Percentiles rank a stretch among this genome's conserved stretches.
Conservation (phyloP, 2,888 invertebrate species). For the Hyppa rectilinea region DNA sequence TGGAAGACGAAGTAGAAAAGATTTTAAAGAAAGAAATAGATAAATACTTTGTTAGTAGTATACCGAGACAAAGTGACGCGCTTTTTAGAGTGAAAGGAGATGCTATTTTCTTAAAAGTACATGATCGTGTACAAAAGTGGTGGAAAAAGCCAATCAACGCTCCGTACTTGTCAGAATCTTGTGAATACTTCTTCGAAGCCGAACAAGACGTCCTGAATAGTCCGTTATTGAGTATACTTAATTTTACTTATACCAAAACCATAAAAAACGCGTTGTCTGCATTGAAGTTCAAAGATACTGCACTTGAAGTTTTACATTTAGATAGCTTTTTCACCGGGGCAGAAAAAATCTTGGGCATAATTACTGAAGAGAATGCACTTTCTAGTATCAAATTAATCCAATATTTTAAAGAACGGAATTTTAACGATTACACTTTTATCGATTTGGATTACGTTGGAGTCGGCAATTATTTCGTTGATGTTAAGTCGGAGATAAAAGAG, state of each 20-base stretch:
- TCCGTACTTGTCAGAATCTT: conserved; percentile 54
- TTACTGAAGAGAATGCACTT: conserved; percentile 46
- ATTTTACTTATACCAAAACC: conserved; percentile 40
- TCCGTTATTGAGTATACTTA: conserved; percentile 41
- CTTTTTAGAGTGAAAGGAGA: conserved; percentile 48
- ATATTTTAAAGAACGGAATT: conserved; percentile 33
- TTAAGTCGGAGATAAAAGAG: conserved; percentile 27
- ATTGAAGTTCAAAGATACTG: conserved; percentile 35
- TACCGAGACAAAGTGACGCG: conserved; percentile 25
- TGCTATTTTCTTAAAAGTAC: conserved; percentile 60
- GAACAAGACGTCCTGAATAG: conserved; percentile 42
- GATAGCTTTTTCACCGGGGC: conserved; percentile 24
- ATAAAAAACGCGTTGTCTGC: conserved; percentile 25
- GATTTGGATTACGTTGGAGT: conserved; percentile 46
- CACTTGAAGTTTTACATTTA: conserved; percentile 31
- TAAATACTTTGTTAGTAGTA: conserved; percentile 21
- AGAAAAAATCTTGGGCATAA: conserved; percentile 20
- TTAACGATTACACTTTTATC: conserved; percentile 35
- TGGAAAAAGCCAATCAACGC: conserved; percentile 49
- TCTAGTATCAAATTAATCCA: conserved; percentile 55
- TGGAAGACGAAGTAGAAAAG: conserved; percentile 60
- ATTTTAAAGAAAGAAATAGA: conserved; percentile 60
- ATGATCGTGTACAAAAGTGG: conserved; percentile 65
- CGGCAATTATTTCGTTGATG: conserved; percentile 45
- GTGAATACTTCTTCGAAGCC: conserved; percentile 47